Conservation (phyloP, 2,113 vertebrate genomes). For the Speoplatyrhinus poulsoni region DNA sequence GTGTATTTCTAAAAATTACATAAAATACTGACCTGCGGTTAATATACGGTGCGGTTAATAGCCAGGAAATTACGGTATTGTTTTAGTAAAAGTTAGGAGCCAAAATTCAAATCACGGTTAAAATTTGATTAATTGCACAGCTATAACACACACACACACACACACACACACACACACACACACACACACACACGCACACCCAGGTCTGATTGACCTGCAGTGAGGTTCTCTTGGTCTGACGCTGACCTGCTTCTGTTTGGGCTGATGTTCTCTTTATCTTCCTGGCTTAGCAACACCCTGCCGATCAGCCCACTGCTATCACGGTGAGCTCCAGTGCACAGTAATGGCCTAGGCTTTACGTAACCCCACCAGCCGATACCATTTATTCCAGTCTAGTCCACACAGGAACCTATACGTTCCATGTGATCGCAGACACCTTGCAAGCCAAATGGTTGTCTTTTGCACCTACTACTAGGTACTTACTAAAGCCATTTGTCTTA, state of each 20-base stretch:
- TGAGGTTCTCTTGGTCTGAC: not conserved
- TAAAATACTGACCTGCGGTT: too few relatives aligned
- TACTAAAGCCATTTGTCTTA: conserved; percentile 37
- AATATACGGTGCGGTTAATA: too few relatives aligned
- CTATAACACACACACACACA: not conserved
- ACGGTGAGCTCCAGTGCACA: conserved; percentile 4
- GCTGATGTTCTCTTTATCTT: conserved; percentile 27
- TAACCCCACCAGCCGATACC: conserved; percentile 39
- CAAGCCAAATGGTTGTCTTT: not conserved
- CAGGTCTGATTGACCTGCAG: not conserved
- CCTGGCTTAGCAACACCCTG: not conserved
- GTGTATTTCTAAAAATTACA: too few relatives aligned
- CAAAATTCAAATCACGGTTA: too few relatives aligned
- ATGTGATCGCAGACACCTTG: not conserved
- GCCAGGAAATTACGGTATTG: too few relatives aligned
- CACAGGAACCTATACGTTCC: conserved; percentile 7
- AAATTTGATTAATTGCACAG: too few relatives aligned
- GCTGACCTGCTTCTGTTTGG: conserved; percentile 26
- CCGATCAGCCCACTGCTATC: not conserved
- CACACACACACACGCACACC: not conserved
- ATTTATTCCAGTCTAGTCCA: conserved; percentile 44
- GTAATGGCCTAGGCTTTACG: conserved; percentile 38
- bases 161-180: conserved; percentile 4
- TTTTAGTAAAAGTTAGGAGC: too few relatives aligned
- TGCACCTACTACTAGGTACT: conserved; percentile 48